These are phyloP conservation scores for Cinclus cinclus DNA, from an alignment of 2,113 vertebrate species.

Conservation along the genomic window DNA sequence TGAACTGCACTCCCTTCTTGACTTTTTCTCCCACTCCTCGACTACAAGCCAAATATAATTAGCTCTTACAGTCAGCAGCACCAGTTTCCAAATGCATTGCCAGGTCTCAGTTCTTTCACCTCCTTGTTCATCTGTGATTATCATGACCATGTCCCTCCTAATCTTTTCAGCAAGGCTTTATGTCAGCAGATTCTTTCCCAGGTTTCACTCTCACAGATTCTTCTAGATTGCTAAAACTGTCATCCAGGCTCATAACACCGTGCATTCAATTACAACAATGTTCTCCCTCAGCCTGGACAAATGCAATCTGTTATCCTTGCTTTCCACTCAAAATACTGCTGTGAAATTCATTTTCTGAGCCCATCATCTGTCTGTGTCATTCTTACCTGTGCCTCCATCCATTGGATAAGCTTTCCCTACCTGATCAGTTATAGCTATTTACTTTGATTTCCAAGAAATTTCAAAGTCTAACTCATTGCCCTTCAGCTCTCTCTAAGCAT, in stretches of 20 bases:
- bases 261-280: background rate
- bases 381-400: background rate
- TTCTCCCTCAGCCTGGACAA: background rate
- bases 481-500: background rate
- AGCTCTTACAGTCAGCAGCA: background rate
- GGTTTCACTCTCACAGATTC: background rate
- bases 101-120: background rate
- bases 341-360: background rate
- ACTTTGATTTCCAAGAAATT: background rate
- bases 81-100: background rate
- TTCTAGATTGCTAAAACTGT: background rate
- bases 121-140: background rate
- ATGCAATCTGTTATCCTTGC: background rate
- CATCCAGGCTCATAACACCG: accelerated
- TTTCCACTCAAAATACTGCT: background rate
- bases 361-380: background rate
- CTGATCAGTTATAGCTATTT: background rate
- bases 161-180: background rate
- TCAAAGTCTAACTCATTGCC: background rate
- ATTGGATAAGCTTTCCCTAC: background rate
- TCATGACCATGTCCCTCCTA: background rate
- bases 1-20: background rate
- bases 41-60: background rate
- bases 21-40: background rate
- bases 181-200: background rate